Percentiles rank a stretch among this genome's conserved stretches.
phyloP scores from a whole-genome alignment of 2,888 invertebrate genomes.

The Cantharis rustica region DNA sequence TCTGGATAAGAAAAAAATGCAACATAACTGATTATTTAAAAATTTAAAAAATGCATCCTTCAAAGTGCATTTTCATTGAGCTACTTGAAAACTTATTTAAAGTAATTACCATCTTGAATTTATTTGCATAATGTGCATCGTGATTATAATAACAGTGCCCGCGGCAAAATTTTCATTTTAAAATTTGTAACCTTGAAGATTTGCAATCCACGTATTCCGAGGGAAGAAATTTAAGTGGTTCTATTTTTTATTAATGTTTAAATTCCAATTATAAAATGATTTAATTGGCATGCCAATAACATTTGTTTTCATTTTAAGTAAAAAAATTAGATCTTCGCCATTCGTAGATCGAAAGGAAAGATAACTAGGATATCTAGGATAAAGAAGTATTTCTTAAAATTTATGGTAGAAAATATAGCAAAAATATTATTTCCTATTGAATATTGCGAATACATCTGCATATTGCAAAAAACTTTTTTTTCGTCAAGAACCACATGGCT shows the following conservation, averaged over 20 bases:
- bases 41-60: not conserved
- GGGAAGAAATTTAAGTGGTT: constrained; percentile 12
- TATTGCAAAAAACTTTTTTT: not conserved
- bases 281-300: not conserved
- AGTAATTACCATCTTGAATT: constrained; percentile 15
- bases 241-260: constrained; percentile 5
- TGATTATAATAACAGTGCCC: constrained; percentile 12
- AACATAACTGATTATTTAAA: not conserved
- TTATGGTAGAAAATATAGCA: too few species aligned
- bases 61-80: not conserved
- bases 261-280: constrained; percentile 5
- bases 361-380: not conserved
- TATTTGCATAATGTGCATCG: constrained; percentile 4
- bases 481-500: constrained; percentile 4
- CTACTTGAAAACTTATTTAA: constrained; percentile 22
- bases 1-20: not conserved
- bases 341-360: not conserved
- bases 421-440: too few species aligned
- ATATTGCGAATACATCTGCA: constrained; percentile 13
- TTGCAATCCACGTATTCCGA: constrained; percentile 9
- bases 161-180: constrained; percentile 14
- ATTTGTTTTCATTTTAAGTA: not conserved
- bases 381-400: too few species aligned
- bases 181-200: constrained; percentile 22
- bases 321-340: not conserved